Evolutionary conservation across 1,140 invertebrate species (phyloP).

Genomic region (Aphidius ervi): DNA sequence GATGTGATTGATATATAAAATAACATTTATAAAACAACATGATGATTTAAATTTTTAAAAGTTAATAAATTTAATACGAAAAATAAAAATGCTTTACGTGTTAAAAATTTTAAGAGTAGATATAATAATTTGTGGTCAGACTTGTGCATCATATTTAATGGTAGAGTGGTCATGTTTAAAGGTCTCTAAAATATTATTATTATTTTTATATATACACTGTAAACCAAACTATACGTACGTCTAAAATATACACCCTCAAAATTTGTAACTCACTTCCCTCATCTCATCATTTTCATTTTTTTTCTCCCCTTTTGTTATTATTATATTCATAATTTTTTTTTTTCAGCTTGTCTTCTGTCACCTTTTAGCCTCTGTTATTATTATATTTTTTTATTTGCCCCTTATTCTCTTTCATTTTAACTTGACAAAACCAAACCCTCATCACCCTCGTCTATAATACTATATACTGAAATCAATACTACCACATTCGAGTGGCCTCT

Average conservation of each 20-base stretch:
- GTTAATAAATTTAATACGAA: too few species aligned
- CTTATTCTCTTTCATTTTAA: conserved; percentile 14
- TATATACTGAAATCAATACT: conserved; percentile 43
- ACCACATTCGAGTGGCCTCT: conserved; percentile 35
- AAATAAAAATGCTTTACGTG: too few species aligned
- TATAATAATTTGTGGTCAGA: conserved; percentile 23
- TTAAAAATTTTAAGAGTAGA: too few species aligned
- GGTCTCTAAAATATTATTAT: conserved; percentile 18
- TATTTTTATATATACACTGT: neutral
- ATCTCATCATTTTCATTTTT: conserved; percentile 14
- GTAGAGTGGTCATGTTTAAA: conserved; percentile 43
- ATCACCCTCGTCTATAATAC: conserved; percentile 34
- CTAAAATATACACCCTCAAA: conserved; percentile 15
- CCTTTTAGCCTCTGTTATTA: conserved; percentile 1
- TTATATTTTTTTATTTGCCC: conserved; percentile 12
- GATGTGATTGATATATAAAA: neutral
- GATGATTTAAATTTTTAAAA: too few species aligned
- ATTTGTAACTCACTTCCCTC: conserved; percentile 14
- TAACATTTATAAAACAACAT: too few species aligned
- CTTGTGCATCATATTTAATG: conserved; percentile 47
- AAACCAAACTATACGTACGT: conserved; percentile 11
- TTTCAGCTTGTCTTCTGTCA: too few species aligned
- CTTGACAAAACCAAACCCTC: conserved; percentile 19
- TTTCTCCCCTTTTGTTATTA: conserved; percentile 10
- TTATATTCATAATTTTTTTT: too few species aligned